phyloP scores from a whole-genome alignment of 2,888 invertebrate species.

The Athalia rosae region DNA sequence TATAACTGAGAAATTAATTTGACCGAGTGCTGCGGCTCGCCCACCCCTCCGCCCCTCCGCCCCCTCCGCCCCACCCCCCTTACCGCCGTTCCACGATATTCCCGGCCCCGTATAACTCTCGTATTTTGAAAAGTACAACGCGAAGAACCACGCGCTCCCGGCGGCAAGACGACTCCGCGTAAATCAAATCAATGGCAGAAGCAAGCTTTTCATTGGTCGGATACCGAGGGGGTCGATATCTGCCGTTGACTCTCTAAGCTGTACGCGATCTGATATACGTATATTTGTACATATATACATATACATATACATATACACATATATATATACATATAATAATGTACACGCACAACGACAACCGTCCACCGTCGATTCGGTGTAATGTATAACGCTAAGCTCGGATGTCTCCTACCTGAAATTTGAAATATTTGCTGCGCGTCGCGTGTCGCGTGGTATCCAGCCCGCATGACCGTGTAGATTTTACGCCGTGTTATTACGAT shows the following conservation, averaged over 20 bases:
- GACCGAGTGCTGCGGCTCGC: constrained; percentile 30
- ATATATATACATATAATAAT: neutral
- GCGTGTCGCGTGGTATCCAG: too few species aligned
- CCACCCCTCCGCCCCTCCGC: neutral
- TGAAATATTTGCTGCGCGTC: too few species aligned
- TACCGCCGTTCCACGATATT: neutral
- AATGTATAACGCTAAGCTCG: too few species aligned
- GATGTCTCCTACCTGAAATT: too few species aligned
- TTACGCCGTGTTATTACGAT: too few species aligned
- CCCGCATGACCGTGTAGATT: too few species aligned
- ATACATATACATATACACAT: neutral
- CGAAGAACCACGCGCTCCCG: constrained; percentile 10
- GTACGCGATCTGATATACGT: neutral
- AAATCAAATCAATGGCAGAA: constrained; percentile 38
- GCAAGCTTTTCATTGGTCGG: constrained; percentile 31
- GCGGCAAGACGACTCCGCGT: constrained; percentile 33
- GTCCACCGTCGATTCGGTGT: too few species aligned
- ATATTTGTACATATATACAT: neutral
- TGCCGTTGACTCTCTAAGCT: neutral
- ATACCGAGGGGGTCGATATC: constrained; percentile 16
- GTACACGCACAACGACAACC: too few species aligned
- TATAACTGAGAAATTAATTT: constrained; percentile 39
- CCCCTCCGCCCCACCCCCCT: neutral
- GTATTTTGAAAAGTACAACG: constrained; percentile 39
- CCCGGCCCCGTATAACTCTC: constrained; percentile 27